Base-by-base conservation (phyloP, 2,113 vertebrate genomes). In the Capricornis sumatraensis region DNA sequence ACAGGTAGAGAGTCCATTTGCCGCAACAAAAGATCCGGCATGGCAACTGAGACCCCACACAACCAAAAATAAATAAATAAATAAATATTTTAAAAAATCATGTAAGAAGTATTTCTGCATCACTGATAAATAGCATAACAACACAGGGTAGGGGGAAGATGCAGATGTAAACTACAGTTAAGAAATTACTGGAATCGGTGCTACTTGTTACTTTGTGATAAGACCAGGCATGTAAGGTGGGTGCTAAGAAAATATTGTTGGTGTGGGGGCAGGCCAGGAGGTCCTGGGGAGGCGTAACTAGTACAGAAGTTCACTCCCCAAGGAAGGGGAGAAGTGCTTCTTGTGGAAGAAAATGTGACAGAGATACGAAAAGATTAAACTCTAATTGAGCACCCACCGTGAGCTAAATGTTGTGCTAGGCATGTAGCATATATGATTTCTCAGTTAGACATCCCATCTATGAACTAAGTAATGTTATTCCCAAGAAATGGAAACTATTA, bases 141-240 rank as follows among this genome's bases (percentile, higher is more conserved):
- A 7, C 2, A 4, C 43, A 23, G 71, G n/a, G 40, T 25, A 53
- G 52, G 84, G 45, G 33, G 85, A 86, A n/a, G 60, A n/a, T 36
- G 21, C 13, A 28, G 36, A 36, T n/a, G 12, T 9, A 7, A 3
- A 53, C 14, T 1, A 43, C 0, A 12, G 33, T 19, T 40, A 58
- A 2, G 6, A 15, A 78, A 43, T n/a, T 16, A 4, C 25, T 30
- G 8, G 4, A 15, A 11, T 21, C 3, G 2, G 23, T 11, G 3
- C 15, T 84, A 4, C 52, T 50, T 81, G 17, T n/a, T 9, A 10
- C 9, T 53, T 45, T 36, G n/a, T 83, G 58, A 33, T 47, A 43
- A 45, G 86, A 74, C 50, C 11, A 27, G 7, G 14, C n/a, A 15
- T 33, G 0, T 27, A 2, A 8, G 52, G 30, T 43, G 58, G 33